Evolutionary conservation across 1,140 invertebrate species (phyloP).

Genomic region (Holcopasites calliopsidis): DNA sequence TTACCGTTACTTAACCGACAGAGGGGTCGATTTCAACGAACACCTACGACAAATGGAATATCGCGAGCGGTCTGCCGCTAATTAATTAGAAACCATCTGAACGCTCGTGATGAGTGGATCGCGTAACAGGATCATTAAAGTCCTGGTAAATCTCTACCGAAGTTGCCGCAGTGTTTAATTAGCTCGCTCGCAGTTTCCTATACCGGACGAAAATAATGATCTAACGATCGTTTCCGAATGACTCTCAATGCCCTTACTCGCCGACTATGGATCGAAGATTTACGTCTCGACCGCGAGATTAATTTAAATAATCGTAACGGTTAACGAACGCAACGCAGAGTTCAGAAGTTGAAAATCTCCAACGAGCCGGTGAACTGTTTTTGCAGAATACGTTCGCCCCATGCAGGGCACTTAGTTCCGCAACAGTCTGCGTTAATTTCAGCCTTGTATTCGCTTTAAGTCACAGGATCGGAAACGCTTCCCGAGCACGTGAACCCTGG

Average conservation of each 20-base stretch:
- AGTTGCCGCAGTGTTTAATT: conserved; percentile 63
- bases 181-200: conserved; percentile 55
- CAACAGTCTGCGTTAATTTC: conserved; percentile 65
- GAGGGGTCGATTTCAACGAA: background rate
- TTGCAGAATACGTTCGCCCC: conserved; percentile 15
- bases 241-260: background rate
- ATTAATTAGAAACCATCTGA: conserved; percentile 71
- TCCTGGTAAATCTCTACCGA: conserved; percentile 60
- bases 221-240: background rate
- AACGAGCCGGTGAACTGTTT: conserved; percentile 53
- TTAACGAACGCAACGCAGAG: background rate
- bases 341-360: background rate
- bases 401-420: conserved; percentile 34
- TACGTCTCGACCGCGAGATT: background rate
- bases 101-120: conserved; percentile 70
- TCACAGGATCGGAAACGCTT: conserved; percentile 61
- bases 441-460: conserved; percentile 63
- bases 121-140: conserved; percentile 72
- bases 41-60: conserved; percentile 56
- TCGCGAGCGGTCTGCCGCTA: conserved; percentile 58
- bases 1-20: background rate
- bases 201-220: conserved; percentile 36
- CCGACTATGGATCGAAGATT: background rate
- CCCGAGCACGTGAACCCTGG: conserved; percentile 57
- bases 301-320: too few relatives aligned